These are phyloP conservation scores for Cylloceria caligata DNA, from an alignment of 2,888 invertebrate species.

Conservation along the genomic window DNA sequence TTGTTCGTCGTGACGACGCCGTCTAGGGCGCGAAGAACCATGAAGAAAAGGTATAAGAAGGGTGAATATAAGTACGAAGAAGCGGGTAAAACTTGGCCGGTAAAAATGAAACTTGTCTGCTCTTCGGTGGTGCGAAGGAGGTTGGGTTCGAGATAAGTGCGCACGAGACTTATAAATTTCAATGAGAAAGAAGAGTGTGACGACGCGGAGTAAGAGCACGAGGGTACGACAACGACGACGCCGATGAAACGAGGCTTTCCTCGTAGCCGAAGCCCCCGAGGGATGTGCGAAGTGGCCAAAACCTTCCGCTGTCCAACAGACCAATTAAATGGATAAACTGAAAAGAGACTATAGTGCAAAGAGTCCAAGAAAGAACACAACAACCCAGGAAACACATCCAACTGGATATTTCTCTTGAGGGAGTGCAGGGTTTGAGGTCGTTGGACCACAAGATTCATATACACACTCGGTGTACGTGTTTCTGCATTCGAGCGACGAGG, in stretches of 20 bases:
- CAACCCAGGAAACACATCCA: not conserved
- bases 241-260: not conserved
- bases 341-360: not conserved
- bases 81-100: constrained; percentile 67
- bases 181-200: constrained; percentile 61
- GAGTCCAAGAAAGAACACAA: constrained; percentile 13
- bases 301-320: constrained; percentile 5
- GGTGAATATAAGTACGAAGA: constrained; percentile 42
- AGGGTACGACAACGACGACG: not conserved
- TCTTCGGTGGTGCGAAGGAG: constrained; percentile 64
- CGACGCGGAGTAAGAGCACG: constrained; percentile 13
- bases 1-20: constrained; percentile 68
- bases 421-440: constrained; percentile 1
- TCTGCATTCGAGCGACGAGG: not conserved
- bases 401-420: constrained; percentile 1
- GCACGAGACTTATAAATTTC: constrained; percentile 77
- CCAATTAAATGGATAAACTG: constrained; percentile 51
- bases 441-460: not conserved
- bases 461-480: not conserved
- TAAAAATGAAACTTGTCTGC: constrained; percentile 67
- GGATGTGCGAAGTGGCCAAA: not conserved
- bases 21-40: constrained; percentile 42
- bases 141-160: constrained; percentile 71
- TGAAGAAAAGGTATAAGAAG: constrained; percentile 47
- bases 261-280: not conserved